A percentile compares a stretch with the other conserved stretches of the same genome.
phyloP scores from a whole-genome alignment of 2,888 invertebrate genomes.

The Lampropteryx suffumata region DNA sequence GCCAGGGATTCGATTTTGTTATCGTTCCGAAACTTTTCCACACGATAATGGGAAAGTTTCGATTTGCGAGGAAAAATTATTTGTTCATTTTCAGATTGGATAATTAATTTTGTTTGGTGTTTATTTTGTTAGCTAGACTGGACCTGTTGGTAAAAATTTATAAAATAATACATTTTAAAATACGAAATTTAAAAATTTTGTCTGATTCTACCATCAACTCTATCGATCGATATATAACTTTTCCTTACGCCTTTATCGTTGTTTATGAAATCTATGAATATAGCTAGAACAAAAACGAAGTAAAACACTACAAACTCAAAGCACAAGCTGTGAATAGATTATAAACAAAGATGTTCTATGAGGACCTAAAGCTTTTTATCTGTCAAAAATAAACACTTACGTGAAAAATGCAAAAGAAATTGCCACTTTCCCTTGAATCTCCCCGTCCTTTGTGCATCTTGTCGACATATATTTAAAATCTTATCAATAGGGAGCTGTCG shows the following conservation, averaged over 20 bases:
- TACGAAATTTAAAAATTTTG: no score
- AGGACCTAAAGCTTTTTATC: slow-evolving; percentile 30
- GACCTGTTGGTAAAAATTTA: no score
- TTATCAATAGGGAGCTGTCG: slow-evolving; percentile 34
- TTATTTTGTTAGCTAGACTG: neutral
- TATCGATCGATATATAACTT: no score
- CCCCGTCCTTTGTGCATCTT: slow-evolving; percentile 57
- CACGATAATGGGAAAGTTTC: slow-evolving; percentile 21
- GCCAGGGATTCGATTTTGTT: slow-evolving; percentile 31
- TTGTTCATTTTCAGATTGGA: neutral
- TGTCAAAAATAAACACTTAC: slow-evolving; percentile 38
- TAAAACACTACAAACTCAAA: no score
- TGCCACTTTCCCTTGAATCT: slow-evolving; percentile 68
- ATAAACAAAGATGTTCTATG: slow-evolving; percentile 31
- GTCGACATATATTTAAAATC: slow-evolving; percentile 59
- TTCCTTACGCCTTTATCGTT: no score
- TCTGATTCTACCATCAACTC: no score
- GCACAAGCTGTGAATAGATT: neutral
- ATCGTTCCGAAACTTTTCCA: slow-evolving; percentile 25
- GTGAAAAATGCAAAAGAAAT: slow-evolving; percentile 58
- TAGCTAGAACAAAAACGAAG: no score
- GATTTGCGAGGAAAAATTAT: slow-evolving; percentile 23
- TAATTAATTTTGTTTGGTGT: slow-evolving; percentile 4
- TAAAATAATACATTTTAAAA: no score
- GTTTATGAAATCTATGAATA: no score